Evolutionary conservation across 2,797 vertebrate species (phyloP).

Genomic region (Anabas testudineus): DNA sequence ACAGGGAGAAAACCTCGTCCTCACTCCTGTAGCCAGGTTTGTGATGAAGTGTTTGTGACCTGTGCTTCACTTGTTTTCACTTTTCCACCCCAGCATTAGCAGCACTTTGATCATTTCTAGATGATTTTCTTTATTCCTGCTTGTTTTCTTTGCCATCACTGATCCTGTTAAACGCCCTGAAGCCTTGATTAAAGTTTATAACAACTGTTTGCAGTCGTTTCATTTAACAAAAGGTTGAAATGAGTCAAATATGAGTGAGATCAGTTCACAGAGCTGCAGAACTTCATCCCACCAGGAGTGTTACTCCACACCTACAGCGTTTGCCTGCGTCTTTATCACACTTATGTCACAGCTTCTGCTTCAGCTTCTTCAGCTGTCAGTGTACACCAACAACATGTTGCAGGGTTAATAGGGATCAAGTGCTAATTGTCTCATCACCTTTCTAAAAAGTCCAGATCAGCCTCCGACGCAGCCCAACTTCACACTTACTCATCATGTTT

Average conservation of each 20-base stretch:
- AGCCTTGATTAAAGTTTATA: conserved; percentile 52
- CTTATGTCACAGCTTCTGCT: not conserved
- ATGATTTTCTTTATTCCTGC: not conserved
- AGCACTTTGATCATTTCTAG: conserved; percentile 16
- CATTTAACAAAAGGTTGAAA: not conserved
- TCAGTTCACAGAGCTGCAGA: too few species aligned
- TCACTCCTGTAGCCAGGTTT: too few species aligned
- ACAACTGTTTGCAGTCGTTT: not conserved
- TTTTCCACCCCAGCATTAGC: conserved; percentile 9
- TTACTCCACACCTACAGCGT: too few species aligned
- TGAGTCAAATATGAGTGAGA: not conserved
- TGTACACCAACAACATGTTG: conserved; percentile 7
- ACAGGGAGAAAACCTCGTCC: too few species aligned
- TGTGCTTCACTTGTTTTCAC: too few species aligned
- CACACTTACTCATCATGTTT: not conserved
- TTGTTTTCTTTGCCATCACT: conserved; percentile 20
- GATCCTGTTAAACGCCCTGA: conserved; percentile 36
- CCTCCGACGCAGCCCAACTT: not conserved
- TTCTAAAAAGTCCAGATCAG: conserved; percentile 13
- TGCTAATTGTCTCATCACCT: conserved; percentile 30
- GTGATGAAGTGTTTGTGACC: too few species aligned
- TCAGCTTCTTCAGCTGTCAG: not conserved
- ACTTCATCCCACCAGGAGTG: too few species aligned
- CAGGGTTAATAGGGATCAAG: conserved; percentile 30
- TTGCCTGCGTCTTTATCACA: not conserved